phyloP scores from a whole-genome alignment of 2,888 invertebrate genomes.

The Scaptodrosophila latifasciaeformis region DNA sequence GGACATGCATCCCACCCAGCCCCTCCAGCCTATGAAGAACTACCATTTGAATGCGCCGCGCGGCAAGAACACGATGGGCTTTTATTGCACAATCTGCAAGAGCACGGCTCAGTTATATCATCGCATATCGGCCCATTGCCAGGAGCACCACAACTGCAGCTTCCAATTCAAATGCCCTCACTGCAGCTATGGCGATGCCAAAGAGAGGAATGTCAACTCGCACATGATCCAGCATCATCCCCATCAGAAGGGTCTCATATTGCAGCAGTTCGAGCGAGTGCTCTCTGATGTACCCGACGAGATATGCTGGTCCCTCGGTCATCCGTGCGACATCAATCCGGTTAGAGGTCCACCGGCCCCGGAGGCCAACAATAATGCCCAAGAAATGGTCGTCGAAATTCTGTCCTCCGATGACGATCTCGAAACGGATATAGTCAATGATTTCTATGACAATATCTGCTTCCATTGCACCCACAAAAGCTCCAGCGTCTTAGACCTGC shows the following conservation, averaged over 20 bases:
- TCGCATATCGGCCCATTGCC: slow-evolving; percentile 45
- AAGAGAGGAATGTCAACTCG: slow-evolving; percentile 38
- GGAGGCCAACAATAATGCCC: slow-evolving; percentile 35
- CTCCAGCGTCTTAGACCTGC: slow-evolving; percentile 38
- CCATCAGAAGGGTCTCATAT: slow-evolving; percentile 76
- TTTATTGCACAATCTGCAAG: slow-evolving; percentile 37
- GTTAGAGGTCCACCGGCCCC: slow-evolving; percentile 75
- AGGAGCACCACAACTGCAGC: slow-evolving; percentile 78
- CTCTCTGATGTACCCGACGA: slow-evolving; percentile 26
- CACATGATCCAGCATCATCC: slow-evolving; percentile 38
- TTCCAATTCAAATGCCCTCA: slow-evolving; percentile 83
- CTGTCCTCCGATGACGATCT: neutral
- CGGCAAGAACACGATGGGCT: slow-evolving; percentile 52
- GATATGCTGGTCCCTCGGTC: slow-evolving; percentile 72
- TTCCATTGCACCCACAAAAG: slow-evolving; percentile 51
- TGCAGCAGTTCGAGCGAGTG: slow-evolving; percentile 74
- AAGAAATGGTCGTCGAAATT: slow-evolving; percentile 4
- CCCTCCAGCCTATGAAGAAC: slow-evolving; percentile 22
- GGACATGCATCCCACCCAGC: neutral
- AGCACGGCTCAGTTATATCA: slow-evolving; percentile 20
- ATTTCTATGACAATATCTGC: slow-evolving; percentile 34
- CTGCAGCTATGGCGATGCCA: slow-evolving; percentile 77
- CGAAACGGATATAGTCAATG: neutral
- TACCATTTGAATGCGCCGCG: slow-evolving; percentile 20
- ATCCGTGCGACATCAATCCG: slow-evolving; percentile 77